phyloP scores from a whole-genome alignment of 1,140 invertebrate species.

The Thereuonema tuberculata region DNA sequence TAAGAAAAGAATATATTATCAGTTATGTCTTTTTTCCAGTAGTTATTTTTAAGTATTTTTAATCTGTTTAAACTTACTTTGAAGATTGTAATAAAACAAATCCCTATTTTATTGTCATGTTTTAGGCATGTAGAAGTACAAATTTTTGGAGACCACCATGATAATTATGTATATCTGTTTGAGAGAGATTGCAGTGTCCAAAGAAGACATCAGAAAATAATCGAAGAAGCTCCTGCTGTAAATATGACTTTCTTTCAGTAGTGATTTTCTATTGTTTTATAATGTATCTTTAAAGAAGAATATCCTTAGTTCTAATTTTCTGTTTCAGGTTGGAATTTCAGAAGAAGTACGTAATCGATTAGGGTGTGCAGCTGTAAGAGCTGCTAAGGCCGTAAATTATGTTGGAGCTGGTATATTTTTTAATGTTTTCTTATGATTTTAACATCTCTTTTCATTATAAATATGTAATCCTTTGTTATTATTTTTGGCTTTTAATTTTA shows the following conservation, averaged over 20 bases:
- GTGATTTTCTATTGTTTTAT: background rate
- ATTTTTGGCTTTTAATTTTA: no score
- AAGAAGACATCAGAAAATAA: constrained; percentile 92
- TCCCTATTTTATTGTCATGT: no score
- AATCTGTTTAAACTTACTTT: no score
- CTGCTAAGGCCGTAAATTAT: constrained; percentile 80
- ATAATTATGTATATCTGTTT: constrained; percentile 53
- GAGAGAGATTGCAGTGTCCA: constrained; percentile 96
- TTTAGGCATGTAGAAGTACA: constrained; percentile 28
- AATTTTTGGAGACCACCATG: constrained; percentile 46
- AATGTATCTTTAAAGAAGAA: background rate
- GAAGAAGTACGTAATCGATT: constrained; percentile 56
- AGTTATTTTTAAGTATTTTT: no score
- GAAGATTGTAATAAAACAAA: no score
- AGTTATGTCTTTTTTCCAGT: no score
- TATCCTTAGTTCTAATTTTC: no score
- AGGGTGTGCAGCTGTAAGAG: constrained; percentile 78
- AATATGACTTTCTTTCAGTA: constrained; percentile 16
- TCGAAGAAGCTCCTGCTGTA: constrained; percentile 92
- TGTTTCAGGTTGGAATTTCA: constrained; percentile 57
- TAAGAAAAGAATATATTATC: no score
- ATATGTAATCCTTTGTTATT: no score
- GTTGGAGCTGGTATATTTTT: constrained; percentile 60
- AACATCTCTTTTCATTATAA: no score
- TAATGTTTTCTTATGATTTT: background rate